These are phyloP conservation scores for Stercorarius parasiticus DNA, from an alignment of 2,113 vertebrate genomes.

Conservation along the genomic window DNA sequence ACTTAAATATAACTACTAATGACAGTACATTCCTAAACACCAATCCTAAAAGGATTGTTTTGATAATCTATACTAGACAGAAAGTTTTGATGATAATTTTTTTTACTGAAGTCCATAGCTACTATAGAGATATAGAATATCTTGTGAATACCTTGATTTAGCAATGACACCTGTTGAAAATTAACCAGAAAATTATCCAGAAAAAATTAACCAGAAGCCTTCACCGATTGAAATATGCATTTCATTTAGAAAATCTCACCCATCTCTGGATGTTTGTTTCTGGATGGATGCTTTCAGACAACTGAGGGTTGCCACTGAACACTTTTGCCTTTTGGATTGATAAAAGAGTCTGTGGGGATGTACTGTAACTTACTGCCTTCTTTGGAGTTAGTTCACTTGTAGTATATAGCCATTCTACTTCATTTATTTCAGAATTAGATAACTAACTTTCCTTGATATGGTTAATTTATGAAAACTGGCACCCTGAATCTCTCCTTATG, in stretches of 20 bases:
- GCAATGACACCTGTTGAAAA: background rate
- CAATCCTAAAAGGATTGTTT: background rate
- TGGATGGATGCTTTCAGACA: background rate
- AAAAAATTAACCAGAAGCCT: too few relatives aligned
- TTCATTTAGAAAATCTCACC: background rate
- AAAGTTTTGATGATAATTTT: background rate
- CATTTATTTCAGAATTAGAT: background rate
- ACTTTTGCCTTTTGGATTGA: background rate
- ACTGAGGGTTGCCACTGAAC: too few relatives aligned
- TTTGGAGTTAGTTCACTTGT: background rate
- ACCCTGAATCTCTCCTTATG: background rate
- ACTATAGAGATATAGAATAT: background rate
- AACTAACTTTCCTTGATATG: background rate
- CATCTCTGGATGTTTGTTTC: background rate
- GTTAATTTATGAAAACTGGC: background rate
- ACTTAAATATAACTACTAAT: background rate
- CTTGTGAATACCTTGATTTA: background rate
- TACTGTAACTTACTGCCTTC: background rate
- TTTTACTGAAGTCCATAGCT: background rate
- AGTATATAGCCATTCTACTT: background rate
- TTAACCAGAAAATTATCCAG: too few relatives aligned
- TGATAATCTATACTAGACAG: background rate
- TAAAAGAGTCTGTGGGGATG: background rate
- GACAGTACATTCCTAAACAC: background rate
- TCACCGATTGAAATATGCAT: background rate